Conservation (phyloP, 2,797 vertebrate species). For the Antrozous pallidus region DNA sequence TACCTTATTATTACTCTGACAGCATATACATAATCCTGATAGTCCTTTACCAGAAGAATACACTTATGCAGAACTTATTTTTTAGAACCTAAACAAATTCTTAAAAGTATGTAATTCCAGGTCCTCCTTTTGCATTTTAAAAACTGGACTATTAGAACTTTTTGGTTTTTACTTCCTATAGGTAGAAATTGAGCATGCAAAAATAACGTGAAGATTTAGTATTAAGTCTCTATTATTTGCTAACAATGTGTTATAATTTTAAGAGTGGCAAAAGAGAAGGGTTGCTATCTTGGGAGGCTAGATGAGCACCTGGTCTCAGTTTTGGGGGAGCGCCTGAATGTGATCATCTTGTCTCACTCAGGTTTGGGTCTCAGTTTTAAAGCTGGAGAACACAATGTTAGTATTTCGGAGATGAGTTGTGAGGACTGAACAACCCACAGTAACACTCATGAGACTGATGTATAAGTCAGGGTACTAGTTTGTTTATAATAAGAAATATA, state of each 20-base stretch:
- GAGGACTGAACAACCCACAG: not conserved
- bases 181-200: not conserved
- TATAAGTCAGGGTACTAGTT: not conserved
- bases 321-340: not conserved
- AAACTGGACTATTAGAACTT: not conserved
- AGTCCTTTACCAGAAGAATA: not conserved
- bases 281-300: not conserved
- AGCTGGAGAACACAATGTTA: not conserved
- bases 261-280: not conserved
- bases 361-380: not conserved
- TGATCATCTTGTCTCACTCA: not conserved
- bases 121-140: not conserved
- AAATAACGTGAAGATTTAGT: conserved; percentile 7
- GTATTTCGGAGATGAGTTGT: not conserved
- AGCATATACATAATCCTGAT: not conserved
- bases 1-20: not conserved
- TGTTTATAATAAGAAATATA: not conserved
- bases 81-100: conserved; percentile 15
- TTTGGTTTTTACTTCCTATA: not conserved
- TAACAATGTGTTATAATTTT: not conserved
- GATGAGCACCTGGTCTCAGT: not conserved
- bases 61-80: not conserved
- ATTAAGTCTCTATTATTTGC: not conserved
- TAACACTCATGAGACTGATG: not conserved
- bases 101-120: not conserved